Evolutionary conservation across 1,140 invertebrate genomes (phyloP).

Genomic region (Drosophila tsacasi): DNA sequence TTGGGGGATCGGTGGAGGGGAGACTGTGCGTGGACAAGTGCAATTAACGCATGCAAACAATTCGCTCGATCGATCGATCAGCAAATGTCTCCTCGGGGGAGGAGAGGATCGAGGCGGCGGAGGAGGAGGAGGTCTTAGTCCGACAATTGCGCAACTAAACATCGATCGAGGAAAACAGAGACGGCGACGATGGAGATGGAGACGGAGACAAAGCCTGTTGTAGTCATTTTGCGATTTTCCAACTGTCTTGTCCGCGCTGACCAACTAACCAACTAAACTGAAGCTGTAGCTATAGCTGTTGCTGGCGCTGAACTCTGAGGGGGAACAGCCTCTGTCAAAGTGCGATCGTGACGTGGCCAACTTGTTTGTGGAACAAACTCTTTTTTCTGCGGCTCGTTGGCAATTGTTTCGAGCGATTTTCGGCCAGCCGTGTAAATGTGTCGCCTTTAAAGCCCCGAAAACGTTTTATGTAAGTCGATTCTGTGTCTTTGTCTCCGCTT

Average conservation of each 20-base stretch:
- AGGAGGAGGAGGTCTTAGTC: conserved; percentile 11
- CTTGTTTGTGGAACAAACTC: conserved; percentile 61
- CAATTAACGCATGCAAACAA: conserved; percentile 72
- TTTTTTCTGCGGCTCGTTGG: conserved; percentile 52
- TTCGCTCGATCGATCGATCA: conserved; percentile 25
- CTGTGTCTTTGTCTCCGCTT: conserved; percentile 59
- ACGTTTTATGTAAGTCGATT: conserved; percentile 81
- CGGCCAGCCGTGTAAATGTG: conserved; percentile 75
- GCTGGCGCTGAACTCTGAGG: conserved; percentile 14
- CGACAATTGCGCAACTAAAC: conserved; percentile 64
- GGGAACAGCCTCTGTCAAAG: conserved; percentile 62
- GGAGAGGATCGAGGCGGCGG: background rate
- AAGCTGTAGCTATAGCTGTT: conserved; percentile 27
- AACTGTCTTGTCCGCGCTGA: conserved; percentile 59
- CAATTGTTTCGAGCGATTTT: conserved; percentile 75
- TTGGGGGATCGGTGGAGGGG: background rate
- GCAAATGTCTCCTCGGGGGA: conserved; percentile 40
- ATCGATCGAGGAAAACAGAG: conserved; percentile 36
- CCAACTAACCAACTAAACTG: conserved; percentile 78
- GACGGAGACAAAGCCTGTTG: conserved; percentile 73
- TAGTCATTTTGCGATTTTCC: conserved; percentile 51
- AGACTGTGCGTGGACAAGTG: conserved; percentile 66
- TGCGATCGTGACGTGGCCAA: conserved; percentile 82
- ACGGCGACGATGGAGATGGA: conserved; percentile 2
- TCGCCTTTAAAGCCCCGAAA: conserved; percentile 75